phyloP scores from a whole-genome alignment of 1,140 invertebrate species.

The Habropoda laboriosa region DNA sequence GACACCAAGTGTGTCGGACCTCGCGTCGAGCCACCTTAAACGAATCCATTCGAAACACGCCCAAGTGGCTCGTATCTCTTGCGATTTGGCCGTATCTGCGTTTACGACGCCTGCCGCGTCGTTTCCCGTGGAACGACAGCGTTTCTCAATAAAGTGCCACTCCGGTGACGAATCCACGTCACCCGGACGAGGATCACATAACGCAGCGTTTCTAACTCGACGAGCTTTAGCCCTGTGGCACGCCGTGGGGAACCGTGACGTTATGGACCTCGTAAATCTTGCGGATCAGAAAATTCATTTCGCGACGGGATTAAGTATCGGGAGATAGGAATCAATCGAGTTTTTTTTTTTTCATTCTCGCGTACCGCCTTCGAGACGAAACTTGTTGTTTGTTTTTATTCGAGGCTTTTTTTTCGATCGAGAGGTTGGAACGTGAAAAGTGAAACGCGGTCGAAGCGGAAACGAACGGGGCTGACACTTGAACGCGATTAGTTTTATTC shows the following conservation, averaged over 20 bases:
- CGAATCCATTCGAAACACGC: constrained; percentile 7
- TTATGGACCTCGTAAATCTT: constrained; percentile 2
- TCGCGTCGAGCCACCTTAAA: neutral
- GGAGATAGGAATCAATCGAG: neutral
- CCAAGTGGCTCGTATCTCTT: neutral
- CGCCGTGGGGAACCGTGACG: neutral
- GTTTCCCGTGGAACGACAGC: neutral
- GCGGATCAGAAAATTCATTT: constrained; percentile 1
- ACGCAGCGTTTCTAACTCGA: too few relatives aligned
- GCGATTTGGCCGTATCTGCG: neutral
- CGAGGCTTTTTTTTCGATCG: neutral
- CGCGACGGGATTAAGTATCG: too few relatives aligned
- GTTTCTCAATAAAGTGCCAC: neutral
- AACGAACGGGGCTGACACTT: neutral
- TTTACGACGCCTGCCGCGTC: neutral
- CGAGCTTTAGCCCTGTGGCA: too few relatives aligned
- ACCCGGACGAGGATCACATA: neutral
- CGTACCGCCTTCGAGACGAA: neutral
- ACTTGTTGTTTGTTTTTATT: too few relatives aligned
- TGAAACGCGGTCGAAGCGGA: neutral
- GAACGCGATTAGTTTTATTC: neutral
- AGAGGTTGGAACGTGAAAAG: too few relatives aligned
- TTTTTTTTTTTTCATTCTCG: neutral
- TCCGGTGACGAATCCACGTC: neutral
- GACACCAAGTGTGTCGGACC: neutral